Evolutionary conservation across 2,797 vertebrate species (phyloP).

Genomic region (Cuniculus paca): DNA sequence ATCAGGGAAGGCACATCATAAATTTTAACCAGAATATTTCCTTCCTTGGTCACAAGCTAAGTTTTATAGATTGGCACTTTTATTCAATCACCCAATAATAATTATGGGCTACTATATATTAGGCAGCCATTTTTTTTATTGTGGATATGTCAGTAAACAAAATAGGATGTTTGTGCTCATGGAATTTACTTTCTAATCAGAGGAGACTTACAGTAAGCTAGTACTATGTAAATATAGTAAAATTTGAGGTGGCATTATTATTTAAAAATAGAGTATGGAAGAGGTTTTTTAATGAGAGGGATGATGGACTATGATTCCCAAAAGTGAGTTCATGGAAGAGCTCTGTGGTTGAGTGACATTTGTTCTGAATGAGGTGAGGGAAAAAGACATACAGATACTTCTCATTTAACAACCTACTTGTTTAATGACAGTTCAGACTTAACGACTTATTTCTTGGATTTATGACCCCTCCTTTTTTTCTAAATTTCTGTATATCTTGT

Average conservation of each 20-base stretch:
- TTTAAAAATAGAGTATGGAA: not conserved
- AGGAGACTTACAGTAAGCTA: not conserved
- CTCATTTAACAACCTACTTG: not conserved
- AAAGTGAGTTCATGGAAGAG: not conserved
- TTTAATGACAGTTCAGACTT: not conserved
- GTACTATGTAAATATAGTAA: constrained; percentile 21
- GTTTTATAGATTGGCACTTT: not conserved
- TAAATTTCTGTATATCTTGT: not conserved
- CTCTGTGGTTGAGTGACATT: not conserved
- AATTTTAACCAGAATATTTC: not conserved
- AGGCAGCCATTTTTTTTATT: not conserved
- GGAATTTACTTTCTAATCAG: not conserved
- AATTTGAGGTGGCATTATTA: not conserved
- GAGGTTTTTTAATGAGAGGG: not conserved
- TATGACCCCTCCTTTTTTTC: not conserved
- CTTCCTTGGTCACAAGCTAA: not conserved
- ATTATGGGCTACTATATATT: not conserved
- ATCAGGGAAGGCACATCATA: not conserved
- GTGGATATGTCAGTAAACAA: not conserved
- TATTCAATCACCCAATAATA: not conserved
- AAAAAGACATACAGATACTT: not conserved
- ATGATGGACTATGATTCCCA: not conserved
- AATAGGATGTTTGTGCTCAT: not conserved
- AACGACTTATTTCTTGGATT: not conserved
- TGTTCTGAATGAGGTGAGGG: not conserved